A percentile compares a stretch with the other conserved stretches of the same genome.
These are phyloP conservation scores for Helicoverpa armigera DNA, from an alignment of 1,140 invertebrate species.

Conservation along the genomic window DNA sequence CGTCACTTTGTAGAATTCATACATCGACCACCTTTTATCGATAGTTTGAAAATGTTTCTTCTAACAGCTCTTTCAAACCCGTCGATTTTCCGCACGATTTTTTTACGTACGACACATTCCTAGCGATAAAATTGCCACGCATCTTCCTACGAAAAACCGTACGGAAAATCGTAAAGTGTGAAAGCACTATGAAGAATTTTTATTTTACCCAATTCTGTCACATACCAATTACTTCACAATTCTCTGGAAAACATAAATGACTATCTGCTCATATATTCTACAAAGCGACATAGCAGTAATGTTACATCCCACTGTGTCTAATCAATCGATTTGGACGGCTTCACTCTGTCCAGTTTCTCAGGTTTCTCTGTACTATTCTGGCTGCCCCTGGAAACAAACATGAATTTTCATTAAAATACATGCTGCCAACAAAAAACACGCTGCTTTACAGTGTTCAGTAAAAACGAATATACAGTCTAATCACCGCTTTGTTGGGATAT, in stretches of 20 bases:
- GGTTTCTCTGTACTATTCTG: conserved; percentile 75
- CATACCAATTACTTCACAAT: background rate
- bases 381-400: conserved; percentile 68
- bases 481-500: no score
- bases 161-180: no score
- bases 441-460: no score
- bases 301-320: conserved; percentile 51
- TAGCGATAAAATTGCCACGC: no score
- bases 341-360: conserved; percentile 72
- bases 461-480: no score
- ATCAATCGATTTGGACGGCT: conserved; percentile 83
- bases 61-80: background rate
- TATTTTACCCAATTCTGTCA: no score
- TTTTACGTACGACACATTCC: no score
- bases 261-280: background rate
- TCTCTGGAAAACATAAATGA: no score
- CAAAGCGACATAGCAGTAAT: conserved; percentile 13
- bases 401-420: background rate
- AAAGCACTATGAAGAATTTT: no score
- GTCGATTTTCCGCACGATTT: no score
- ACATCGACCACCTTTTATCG: background rate
- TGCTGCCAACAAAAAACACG: background rate
- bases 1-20: conserved; percentile 24
- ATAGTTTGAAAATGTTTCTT: background rate
- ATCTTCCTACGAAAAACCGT: no score